phyloP scores from a whole-genome alignment of 2,113 vertebrate species.

The Mandrillus leucophaeus region DNA sequence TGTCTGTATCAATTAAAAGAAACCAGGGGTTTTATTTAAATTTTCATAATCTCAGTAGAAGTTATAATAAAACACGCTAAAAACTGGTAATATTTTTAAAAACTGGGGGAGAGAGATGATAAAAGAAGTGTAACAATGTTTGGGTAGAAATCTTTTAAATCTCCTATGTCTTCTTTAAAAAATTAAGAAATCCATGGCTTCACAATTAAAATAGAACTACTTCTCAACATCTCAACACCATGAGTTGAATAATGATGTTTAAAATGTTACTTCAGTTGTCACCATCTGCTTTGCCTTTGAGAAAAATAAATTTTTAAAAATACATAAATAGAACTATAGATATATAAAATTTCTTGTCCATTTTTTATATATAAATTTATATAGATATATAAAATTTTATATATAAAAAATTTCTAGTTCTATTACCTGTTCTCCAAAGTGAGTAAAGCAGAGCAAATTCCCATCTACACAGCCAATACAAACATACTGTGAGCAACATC shows the following conservation, averaged over 20 bases:
- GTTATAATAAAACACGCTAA: not conserved
- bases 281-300: not conserved
- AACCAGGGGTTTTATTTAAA: not conserved
- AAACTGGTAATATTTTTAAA: not conserved
- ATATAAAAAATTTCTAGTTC: too few species aligned
- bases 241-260: not conserved
- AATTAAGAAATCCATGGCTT: not conserved
- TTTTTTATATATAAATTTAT: too few species aligned
- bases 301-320: not conserved
- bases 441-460: slow-evolving; percentile 89
- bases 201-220: not conserved
- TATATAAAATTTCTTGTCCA: too few species aligned
- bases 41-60: not conserved
- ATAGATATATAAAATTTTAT: too few species aligned
- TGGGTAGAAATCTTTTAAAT: not conserved
- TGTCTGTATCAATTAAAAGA: not conserved
- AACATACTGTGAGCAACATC: slow-evolving; percentile 81
- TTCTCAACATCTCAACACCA: not conserved
- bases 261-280: not conserved
- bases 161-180: not conserved
- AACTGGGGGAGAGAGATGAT: not conserved
- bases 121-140: not conserved
- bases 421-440: slow-evolving; percentile 90
- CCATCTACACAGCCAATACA: slow-evolving; percentile 94
- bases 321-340: not conserved